Evolutionary conservation across 2,888 invertebrate genomes (phyloP).

Genomic region (Leptinotarsa rubiginosa): DNA sequence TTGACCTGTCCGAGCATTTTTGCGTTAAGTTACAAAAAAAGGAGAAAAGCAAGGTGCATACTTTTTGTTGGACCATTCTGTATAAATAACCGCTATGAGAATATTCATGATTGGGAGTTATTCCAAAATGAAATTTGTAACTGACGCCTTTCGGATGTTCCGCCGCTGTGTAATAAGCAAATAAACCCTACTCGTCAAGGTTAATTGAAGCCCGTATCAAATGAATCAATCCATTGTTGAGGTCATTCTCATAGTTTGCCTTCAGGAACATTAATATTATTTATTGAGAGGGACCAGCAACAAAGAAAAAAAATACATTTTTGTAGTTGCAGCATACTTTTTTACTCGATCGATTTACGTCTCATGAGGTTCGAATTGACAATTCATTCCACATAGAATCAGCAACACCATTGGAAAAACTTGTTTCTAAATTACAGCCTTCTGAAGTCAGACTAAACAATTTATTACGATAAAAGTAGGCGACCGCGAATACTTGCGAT

Average conservation of each 20-base stretch:
- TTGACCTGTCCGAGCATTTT: too few relatives aligned
- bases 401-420: slow-evolving; percentile 19
- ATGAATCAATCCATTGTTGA: slow-evolving; percentile 16
- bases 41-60: too few relatives aligned
- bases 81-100: too few relatives aligned
- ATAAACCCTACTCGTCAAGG: slow-evolving; percentile 5
- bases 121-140: too few relatives aligned
- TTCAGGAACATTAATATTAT: neutral
- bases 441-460: slow-evolving; percentile 19
- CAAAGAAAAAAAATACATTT: neutral
- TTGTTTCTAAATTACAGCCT: slow-evolving; percentile 20
- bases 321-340: slow-evolving; percentile 1
- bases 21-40: too few relatives aligned
- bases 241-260: slow-evolving; percentile 10
- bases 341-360: neutral
- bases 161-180: slow-evolving; percentile 7
- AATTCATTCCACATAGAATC: slow-evolving; percentile 17
- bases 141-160: neutral
- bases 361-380: slow-evolving; percentile 15
- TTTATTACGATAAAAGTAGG: slow-evolving; percentile 19
- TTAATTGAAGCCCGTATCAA: slow-evolving; percentile 16
- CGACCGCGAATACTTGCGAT: slow-evolving; percentile 22
- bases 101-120: too few relatives aligned
- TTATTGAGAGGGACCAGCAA: slow-evolving; percentile 8
- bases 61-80: too few relatives aligned